Evolutionary conservation across 2,888 invertebrate genomes (phyloP), one percentile per base, ranked within the genome.

Genomic region (Parnassius mnemosyne): DNA sequence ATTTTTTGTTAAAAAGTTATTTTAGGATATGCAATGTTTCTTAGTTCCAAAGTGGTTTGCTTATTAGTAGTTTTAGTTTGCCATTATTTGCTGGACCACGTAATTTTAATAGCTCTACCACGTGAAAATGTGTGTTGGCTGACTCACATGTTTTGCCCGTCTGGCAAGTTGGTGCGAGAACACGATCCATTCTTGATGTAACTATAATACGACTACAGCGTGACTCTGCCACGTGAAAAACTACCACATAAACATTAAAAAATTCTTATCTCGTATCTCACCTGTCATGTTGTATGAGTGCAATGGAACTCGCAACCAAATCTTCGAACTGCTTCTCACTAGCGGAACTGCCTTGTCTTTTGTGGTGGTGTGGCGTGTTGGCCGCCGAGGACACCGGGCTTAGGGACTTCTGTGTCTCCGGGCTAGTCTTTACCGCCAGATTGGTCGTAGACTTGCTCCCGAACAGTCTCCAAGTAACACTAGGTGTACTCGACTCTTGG

Each of bases 71-170:
- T 34, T 34, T 34, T 34, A 34, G 34, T 34, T 34, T 34, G 7
- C 7, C 5, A 34, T 34, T 7, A 2, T 25, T n/a, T n/a, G 20
- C 20, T 20, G 20, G 20, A 20, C 20, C 1, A 20, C 20, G 20
- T 20, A 3, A 34, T 0, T 34, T 34, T 5, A 7, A 34, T 34
- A 7, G 7, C 7, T 34, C 34, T 34, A 34, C 34, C 34, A 34
- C 34, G 7, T 34, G n/a, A 7, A 12, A 25, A 42, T 42, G 13
- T 53, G 5, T 53, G 11, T n/a, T 41, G 13, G 34, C 34, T 7
- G 34, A 55, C 94, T 92, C 76, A 96, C 94, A 94, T 93, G 69
- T 92, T 89, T 53, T 95, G 94, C 95, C 97, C 97, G 72, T 95
- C 94, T 0, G 97, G 96, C 66, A 97, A 87, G 66, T 97, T 94